Evolutionary conservation across 2,888 invertebrate species (phyloP), one percentile per base, ranked within the genome.

Genomic region (Rotaria magnacalcarata): DNA sequence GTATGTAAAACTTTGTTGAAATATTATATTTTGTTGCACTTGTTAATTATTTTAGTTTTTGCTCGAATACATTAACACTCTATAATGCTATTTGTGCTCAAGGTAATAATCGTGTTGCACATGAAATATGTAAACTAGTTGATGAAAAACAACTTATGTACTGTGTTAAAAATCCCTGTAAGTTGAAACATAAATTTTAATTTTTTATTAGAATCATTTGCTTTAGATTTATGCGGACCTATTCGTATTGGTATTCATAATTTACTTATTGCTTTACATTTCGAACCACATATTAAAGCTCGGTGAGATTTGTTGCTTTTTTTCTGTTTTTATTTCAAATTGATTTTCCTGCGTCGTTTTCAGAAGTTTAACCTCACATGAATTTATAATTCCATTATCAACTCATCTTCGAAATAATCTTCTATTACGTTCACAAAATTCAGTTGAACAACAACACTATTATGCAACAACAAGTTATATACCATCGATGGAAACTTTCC

Each of bases 61-160:
- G 99, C 90, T 95, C 96, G 0, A 96, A 97, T 89, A 97, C 98
- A 0, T 93, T 99, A 86, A 96, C 96, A 0, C 91, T 99, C 85
- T 99, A 99, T 89, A 96, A 97, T 3, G 97, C 99, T 0, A 92
- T 99, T 19, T 99, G 98, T 90, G 97, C 96, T 90, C 98, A 99
- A 91, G 96, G 96, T 88, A 98, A 98, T 91, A 97, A 96, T 91
- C 93, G 95, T 89, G 98, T 97, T 0, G 98, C 99, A 0, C 99
- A 99, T 91, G 96, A 95, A 0, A 92, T 99, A 0, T 98, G 97
- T 89, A 94, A 94, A 87, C 98, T 99, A 91, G 97, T 99, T 21
- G 97, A 98, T 90, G 96, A 97, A 90, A 96, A 96, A 89, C 99
- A 99, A 90, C 92, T 99, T 75, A 92, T 98, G 87, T 98, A 97